Conservation (phyloP, 30 jellyfish, hydroid and myxozoan genomes). For the Clytia hemisphaerica region DNA sequence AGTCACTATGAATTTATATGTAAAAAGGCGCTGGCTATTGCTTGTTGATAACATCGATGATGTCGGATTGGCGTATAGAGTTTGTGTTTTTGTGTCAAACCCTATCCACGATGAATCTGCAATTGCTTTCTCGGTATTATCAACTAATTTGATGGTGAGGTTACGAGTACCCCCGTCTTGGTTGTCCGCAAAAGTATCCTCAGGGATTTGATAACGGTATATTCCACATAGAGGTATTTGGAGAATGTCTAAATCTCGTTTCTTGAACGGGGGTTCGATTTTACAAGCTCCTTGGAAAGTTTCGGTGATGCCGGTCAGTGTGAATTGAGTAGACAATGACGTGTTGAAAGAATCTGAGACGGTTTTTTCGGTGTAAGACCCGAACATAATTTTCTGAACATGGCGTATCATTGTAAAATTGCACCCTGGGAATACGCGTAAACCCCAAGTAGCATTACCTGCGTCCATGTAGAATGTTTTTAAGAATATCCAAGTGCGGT, state of each 20-base stretch:
- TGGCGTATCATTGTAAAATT: slow-evolving; percentile 19
- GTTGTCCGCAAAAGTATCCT: slow-evolving; percentile 53
- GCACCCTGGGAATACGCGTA: slow-evolving; percentile 22
- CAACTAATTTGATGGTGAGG: slow-evolving; percentile 31
- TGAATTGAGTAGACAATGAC: not conserved
- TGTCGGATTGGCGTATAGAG: slow-evolving; percentile 35
- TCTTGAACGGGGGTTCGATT: slow-evolving; percentile 43
- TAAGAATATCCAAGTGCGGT: slow-evolving; percentile 1
- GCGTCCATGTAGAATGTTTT: slow-evolving; percentile 11
- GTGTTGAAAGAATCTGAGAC: slow-evolving; percentile 11
- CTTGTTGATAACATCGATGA: slow-evolving; percentile 4
- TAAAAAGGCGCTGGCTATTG: slow-evolving; percentile 18
- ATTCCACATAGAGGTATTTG: slow-evolving; percentile 54
- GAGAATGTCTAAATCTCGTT: slow-evolving; percentile 18
- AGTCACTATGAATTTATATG: slow-evolving; percentile 41
- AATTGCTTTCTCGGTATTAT: slow-evolving; percentile 8
- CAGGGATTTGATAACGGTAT: slow-evolving; percentile 61
- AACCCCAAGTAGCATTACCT: slow-evolving; percentile 27
- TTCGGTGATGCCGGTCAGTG: slow-evolving; percentile 32
- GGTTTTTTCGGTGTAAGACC: slow-evolving; percentile 4
- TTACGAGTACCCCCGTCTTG: slow-evolving; percentile 72
- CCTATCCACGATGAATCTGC: slow-evolving; percentile 49
- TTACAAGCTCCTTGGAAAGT: slow-evolving; percentile 35
- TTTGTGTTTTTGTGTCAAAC: slow-evolving; percentile 42
- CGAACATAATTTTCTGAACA: slow-evolving; percentile 36